Evolutionary conservation across 1,140 invertebrate species (phyloP).

Genomic region (Zaprionus kolodkinae): DNA sequence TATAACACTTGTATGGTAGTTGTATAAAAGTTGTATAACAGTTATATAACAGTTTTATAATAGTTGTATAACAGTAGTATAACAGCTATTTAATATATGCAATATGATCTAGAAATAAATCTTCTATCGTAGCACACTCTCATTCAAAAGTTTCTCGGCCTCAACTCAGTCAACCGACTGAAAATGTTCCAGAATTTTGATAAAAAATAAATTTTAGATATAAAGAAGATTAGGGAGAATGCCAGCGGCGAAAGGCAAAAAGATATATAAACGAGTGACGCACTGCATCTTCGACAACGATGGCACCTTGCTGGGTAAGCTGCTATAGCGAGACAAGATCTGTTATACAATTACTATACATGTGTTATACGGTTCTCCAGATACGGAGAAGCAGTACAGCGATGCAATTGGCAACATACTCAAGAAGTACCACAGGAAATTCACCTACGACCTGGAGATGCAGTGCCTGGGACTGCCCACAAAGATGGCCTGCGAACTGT

Average conservation of each 20-base stretch:
- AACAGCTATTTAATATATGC: not conserved
- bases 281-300: conserved; percentile 66
- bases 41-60: not conserved
- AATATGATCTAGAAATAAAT: too few relatives aligned
- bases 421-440: conserved; percentile 17
- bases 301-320: conserved; percentile 61
- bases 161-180: not conserved
- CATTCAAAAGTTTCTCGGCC: not conserved
- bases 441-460: conserved; percentile 26
- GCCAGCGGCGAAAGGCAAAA: not conserved
- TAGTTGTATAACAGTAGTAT: not conserved
- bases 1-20: not conserved
- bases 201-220: not conserved
- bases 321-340: not conserved
- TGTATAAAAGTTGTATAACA: not conserved
- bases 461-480: conserved; percentile 28
- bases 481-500: fast-evolving
- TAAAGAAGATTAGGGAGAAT: not conserved
- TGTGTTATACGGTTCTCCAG: conserved; percentile 1
- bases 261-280: conserved; percentile 29
- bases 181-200: not conserved
- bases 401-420: not conserved
- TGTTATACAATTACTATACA: too few relatives aligned
- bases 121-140: not conserved
- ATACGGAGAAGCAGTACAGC: conserved; percentile 44